A percentile compares a stretch with the other conserved stretches of the same genome.
Evolutionary conservation across 2,888 invertebrate genomes (phyloP).

Genomic region (Ceriagrion tenellum): DNA sequence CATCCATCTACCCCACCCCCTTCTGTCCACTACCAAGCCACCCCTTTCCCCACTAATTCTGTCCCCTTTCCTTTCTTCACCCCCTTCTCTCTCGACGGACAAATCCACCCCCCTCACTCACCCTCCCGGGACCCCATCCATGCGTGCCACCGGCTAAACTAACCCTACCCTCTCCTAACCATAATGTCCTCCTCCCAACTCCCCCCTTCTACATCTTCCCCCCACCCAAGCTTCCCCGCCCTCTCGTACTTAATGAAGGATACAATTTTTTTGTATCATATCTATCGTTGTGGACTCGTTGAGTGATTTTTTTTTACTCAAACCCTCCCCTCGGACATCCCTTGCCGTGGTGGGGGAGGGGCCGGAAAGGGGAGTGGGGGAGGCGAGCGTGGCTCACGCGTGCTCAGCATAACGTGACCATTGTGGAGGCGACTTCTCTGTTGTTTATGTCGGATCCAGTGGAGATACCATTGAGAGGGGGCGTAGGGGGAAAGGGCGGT

Average conservation of each 20-base stretch:
- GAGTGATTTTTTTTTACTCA: conserved; percentile 57
- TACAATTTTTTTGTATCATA: conserved; percentile 37
- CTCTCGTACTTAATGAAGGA: conserved; percentile 14
- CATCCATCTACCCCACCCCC: background rate
- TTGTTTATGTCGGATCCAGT: conserved; percentile 9
- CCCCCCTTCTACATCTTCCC: too few species aligned
- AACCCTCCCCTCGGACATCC: background rate
- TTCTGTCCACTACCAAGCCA: background rate
- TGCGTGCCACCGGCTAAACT: background rate
- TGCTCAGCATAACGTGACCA: conserved; percentile 45
- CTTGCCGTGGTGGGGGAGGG: background rate
- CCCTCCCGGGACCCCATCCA: background rate
- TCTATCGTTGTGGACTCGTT: background rate
- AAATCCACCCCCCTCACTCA: background rate
- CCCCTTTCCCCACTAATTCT: background rate
- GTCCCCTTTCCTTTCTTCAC: background rate
- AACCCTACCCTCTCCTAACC: background rate
- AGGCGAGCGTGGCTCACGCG: background rate
- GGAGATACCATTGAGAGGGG: background rate
- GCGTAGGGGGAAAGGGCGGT: too few species aligned
- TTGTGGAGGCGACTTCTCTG: background rate
- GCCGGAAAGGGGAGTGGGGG: too few species aligned
- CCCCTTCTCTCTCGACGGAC: background rate
- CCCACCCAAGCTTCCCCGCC: too few species aligned
- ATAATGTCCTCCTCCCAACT: too few species aligned